Conservation (phyloP, 2,797 vertebrate species). For the Tadarida brasiliensis region DNA sequence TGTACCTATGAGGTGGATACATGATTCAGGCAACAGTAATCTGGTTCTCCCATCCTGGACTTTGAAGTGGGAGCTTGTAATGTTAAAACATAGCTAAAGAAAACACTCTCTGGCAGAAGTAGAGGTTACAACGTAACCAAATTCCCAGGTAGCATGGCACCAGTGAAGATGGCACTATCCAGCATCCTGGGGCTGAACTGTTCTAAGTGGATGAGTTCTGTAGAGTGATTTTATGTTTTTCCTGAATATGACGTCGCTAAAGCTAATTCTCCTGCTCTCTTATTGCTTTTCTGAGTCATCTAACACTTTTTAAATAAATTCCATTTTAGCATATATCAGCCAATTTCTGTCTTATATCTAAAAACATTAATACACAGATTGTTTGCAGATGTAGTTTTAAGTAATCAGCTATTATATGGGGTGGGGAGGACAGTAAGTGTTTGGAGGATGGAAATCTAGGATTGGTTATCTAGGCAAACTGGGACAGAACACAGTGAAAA, state of each 20-base stretch:
- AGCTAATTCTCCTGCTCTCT: neutral
- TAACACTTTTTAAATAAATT: neutral
- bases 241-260: neutral
- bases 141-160: neutral
- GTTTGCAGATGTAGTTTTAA: neutral
- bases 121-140: neutral
- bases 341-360: neutral
- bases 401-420: neutral
- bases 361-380: neutral
- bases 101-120: neutral
- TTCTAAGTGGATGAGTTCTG: neutral
- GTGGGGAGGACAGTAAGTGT: neutral
- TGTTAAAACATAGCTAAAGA: neutral
- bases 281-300: neutral
- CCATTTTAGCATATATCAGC: neutral
- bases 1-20: neutral
- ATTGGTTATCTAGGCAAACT: neutral
- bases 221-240: neutral
- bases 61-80: neutral
- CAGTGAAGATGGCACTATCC: neutral
- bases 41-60: neutral
- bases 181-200: neutral
- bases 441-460: neutral
- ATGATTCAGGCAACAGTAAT: neutral
- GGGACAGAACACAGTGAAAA: neutral